phyloP scores from a whole-genome alignment of 2,888 invertebrate genomes.

The Andrena bicolor region DNA sequence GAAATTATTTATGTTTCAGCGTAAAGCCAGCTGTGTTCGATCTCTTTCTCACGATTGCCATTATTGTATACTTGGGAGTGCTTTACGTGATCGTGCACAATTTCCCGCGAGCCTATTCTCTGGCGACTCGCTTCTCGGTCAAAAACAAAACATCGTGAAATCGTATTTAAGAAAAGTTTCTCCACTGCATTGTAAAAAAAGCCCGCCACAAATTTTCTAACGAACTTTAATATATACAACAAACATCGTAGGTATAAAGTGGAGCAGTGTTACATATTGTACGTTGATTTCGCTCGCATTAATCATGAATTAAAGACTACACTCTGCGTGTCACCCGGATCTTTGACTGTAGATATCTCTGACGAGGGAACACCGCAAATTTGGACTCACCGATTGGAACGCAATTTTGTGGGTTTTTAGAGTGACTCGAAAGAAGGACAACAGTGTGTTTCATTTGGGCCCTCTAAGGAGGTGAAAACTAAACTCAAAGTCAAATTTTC shows the following conservation, averaged over 20 bases:
- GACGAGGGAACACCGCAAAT: too few species aligned
- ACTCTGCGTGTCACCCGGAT: conserved; percentile 14
- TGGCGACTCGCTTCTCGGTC: conserved; percentile 84
- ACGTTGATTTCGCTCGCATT: conserved; percentile 37
- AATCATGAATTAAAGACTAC: conserved; percentile 37
- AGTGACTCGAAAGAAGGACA: too few species aligned
- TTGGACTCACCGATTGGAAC: too few species aligned
- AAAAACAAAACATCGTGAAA: conserved; percentile 80
- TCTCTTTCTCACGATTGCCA: conserved; percentile 95
- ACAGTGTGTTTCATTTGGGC: too few species aligned
- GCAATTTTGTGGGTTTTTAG: too few species aligned
- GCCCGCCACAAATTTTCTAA: conserved; percentile 21
- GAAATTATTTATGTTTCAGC: conserved; percentile 86
- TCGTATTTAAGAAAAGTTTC: conserved; percentile 9
- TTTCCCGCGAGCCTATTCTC: conserved; percentile 89
- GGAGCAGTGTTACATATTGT: conserved; percentile 4
- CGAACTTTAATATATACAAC: conserved; percentile 40
- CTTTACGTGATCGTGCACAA: conserved; percentile 93
- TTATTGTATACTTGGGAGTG: conserved; percentile 92
- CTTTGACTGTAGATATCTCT: conserved; percentile 17
- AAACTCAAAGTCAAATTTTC: too few species aligned
- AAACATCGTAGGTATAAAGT: conserved; percentile 26
- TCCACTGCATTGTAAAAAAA: conserved; percentile 37
- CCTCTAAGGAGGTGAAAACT: too few species aligned
- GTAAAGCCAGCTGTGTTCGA: conserved; percentile 99